A percentile compares a stretch with the other conserved stretches of the same genome.
These are phyloP conservation scores for Mylabris phalerata DNA, from an alignment of 1,140 invertebrate species.

Conservation along the genomic window DNA sequence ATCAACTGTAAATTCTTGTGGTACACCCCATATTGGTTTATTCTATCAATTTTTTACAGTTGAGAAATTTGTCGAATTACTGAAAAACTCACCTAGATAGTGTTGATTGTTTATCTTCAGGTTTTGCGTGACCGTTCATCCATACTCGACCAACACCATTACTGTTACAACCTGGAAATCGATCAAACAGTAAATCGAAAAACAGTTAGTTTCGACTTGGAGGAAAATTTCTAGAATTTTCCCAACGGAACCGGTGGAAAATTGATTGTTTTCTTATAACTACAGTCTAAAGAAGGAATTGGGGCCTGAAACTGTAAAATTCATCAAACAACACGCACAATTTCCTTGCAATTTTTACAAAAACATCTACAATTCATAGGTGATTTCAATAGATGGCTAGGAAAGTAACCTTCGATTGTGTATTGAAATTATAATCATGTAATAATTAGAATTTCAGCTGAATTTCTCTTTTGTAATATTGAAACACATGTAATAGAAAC, in stretches of 20 bases:
- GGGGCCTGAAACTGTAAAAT: neutral
- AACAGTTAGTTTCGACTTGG: neutral
- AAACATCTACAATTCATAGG: too few relatives aligned
- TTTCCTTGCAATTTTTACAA: too few relatives aligned
- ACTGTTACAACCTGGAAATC: conserved; percentile 33
- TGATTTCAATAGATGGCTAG: too few relatives aligned
- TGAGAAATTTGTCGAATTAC: too few relatives aligned
- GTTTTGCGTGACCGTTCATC: conserved; percentile 42
- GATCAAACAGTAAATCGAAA: neutral
- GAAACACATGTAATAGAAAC: too few relatives aligned
- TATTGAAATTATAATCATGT: too few relatives aligned
- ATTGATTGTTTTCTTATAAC: neutral
- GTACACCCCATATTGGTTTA: too few relatives aligned
- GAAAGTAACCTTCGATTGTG: too few relatives aligned
- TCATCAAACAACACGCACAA: too few relatives aligned
- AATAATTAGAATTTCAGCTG: too few relatives aligned
- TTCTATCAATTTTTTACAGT: too few relatives aligned
- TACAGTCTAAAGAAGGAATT: neutral
- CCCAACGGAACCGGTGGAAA: neutral
- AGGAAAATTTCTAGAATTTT: neutral
- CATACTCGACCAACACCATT: conserved; percentile 38
- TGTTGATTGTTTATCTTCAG: conserved; percentile 43
- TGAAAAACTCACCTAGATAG: conserved; percentile 37
- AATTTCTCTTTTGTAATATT: too few relatives aligned
- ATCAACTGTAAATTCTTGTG: neutral